phyloP scores from a whole-genome alignment of 2,888 invertebrate genomes.

The Cremastinae sp. region DNA sequence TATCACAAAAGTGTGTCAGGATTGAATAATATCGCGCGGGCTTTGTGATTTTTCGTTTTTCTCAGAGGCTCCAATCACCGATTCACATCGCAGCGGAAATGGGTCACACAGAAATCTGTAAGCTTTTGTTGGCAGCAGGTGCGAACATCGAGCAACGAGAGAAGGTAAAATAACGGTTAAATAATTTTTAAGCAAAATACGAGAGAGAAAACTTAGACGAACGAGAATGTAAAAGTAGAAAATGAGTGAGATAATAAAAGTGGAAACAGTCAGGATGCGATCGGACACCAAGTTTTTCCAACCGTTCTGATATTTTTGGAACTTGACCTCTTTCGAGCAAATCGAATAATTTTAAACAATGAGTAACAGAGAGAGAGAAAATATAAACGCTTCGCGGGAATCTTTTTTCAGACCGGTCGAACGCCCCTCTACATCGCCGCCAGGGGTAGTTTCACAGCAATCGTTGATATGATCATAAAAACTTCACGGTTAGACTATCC shows the following conservation, averaged over 20 bases:
- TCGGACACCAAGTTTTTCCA: not conserved
- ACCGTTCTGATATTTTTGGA: conserved; percentile 42
- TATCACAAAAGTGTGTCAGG: not conserved
- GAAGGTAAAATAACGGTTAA: conserved; percentile 76
- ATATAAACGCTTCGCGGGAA: conserved; percentile 35
- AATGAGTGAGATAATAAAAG: too few species aligned
- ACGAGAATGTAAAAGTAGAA: not conserved
- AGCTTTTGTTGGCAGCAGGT: conserved; percentile 83
- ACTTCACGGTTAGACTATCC: conserved; percentile 86
- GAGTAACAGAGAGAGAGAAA: not conserved
- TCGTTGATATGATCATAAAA: conserved; percentile 91
- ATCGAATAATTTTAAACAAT: conserved; percentile 9
- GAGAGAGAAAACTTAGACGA: not conserved
- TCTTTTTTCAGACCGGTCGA: conserved; percentile 82
- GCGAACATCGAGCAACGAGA: conserved; percentile 86
- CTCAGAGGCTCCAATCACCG: conserved; percentile 87
- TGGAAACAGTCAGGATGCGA: too few species aligned
- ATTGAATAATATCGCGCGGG: not conserved
- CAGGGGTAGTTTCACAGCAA: conserved; percentile 90
- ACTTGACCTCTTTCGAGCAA: conserved; percentile 27
- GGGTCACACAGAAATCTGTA: conserved; percentile 85
- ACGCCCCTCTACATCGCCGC: conserved; percentile 90
- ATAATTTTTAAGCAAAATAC: not conserved
- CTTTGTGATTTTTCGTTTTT: conserved; percentile 19
- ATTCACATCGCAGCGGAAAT: conserved; percentile 90